phyloP scores from a whole-genome alignment of 2,113 vertebrate species.

The Chrysochloris asiatica region DNA sequence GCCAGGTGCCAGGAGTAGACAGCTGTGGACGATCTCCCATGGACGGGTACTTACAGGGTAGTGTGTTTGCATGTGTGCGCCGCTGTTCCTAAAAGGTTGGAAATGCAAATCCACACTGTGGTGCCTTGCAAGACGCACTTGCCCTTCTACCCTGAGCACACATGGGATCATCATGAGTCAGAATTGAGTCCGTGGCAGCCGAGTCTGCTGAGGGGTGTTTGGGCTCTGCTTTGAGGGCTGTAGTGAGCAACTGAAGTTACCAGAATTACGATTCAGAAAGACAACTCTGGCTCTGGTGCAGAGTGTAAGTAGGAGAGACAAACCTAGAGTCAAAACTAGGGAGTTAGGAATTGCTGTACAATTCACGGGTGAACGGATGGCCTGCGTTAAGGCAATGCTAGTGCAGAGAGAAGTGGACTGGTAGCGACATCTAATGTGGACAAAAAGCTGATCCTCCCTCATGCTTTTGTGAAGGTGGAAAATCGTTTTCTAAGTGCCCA shows the following conservation, averaged over 20 bases:
- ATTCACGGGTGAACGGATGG: not conserved
- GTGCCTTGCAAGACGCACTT: no score
- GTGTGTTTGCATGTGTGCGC: not conserved
- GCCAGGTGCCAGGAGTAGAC: not conserved
- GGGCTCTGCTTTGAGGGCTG: not conserved
- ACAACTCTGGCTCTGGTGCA: not conserved
- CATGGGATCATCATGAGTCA: not conserved
- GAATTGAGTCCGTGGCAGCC: not conserved
- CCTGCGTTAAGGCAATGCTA: not conserved
- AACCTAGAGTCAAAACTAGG: not conserved
- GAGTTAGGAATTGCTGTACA: not conserved
- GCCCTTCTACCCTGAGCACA: not conserved
- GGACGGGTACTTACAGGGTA: not conserved
- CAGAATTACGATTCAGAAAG: not conserved
- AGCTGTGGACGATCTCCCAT: not conserved
- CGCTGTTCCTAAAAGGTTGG: not conserved
- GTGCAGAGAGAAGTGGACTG: not conserved
- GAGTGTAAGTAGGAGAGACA: not conserved
- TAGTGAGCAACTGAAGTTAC: not conserved
- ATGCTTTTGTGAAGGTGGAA: not conserved
- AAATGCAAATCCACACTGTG: not conserved
- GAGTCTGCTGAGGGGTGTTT: not conserved
- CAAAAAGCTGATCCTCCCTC: not conserved
- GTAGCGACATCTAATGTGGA: not conserved
- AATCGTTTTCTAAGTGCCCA: not conserved